Evolutionary conservation across 2,797 vertebrate species (phyloP).

Genomic region (Pangasius djambal): DNA sequence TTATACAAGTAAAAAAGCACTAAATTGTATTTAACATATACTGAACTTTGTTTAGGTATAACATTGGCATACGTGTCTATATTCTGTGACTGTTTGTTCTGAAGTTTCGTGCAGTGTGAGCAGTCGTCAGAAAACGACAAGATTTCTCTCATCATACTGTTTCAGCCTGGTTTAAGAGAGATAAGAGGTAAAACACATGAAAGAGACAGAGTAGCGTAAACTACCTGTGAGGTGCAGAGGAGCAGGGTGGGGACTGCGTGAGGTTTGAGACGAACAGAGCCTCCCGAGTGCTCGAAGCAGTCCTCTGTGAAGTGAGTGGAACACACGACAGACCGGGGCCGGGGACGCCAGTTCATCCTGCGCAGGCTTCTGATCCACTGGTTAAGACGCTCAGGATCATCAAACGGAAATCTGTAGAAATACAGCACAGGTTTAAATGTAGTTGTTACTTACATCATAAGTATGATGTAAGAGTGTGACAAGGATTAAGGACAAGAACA

Average conservation of each 20-base stretch:
- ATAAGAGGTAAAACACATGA: neutral
- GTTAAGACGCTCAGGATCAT: constrained; percentile 44
- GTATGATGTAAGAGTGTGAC: too few species aligned
- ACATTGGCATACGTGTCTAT: neutral
- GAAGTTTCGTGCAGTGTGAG: neutral
- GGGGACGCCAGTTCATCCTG: constrained; percentile 44
- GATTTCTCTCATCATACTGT: neutral
- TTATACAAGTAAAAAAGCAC: too few species aligned
- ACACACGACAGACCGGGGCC: constrained; percentile 48
- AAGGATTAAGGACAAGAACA: neutral
- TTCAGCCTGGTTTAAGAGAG: neutral
- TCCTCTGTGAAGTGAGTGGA: constrained; percentile 51
- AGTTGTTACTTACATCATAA: neutral
- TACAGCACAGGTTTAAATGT: neutral
- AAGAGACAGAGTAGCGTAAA: neutral
- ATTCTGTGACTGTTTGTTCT: neutral
- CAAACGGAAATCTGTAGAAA: constrained; percentile 46
- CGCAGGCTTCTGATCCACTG: constrained; percentile 50
- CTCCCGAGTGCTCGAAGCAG: constrained; percentile 42
- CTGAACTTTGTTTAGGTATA: neutral
- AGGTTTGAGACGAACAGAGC: constrained; percentile 35
- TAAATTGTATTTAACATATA: neutral
- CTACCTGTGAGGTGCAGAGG: constrained; percentile 46
- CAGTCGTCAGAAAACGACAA: neutral
- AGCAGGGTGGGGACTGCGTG: constrained; percentile 45